Evolutionary conservation across 2,113 vertebrate genomes (phyloP).

Genomic region (Corynorhinus townsendii): DNA sequence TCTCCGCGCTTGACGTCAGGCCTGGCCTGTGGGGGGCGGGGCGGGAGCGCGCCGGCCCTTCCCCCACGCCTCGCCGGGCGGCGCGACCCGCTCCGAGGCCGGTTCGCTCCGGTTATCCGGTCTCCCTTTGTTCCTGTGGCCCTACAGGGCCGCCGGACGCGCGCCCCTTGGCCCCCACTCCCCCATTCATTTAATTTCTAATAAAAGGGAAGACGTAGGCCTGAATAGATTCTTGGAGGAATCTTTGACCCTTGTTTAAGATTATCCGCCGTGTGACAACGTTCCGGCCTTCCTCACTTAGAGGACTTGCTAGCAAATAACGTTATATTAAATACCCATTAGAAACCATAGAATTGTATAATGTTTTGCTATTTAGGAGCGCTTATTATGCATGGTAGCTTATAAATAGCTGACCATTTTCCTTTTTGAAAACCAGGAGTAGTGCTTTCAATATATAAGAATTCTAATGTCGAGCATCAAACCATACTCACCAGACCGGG

Average conservation of each 20-base stretch:
- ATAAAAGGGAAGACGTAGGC: not conserved
- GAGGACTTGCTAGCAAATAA: not conserved
- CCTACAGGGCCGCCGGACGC: not conserved
- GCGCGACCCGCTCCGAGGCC: conserved; percentile 35
- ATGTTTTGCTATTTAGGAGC: not conserved
- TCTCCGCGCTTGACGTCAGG: conserved; percentile 33
- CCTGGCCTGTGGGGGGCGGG: not conserved
- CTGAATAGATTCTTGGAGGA: not conserved
- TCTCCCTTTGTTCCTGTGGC: conserved; percentile 54
- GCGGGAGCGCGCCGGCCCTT: not conserved
- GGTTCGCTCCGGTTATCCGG: conserved; percentile 49
- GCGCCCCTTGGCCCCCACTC: not conserved
- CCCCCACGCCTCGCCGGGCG: not conserved
- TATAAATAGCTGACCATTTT: not conserved
- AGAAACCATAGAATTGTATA: not conserved
- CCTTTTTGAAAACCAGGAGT: not conserved
- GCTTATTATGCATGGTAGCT: not conserved
- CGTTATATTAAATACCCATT: not conserved
- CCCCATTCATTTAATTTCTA: not conserved
- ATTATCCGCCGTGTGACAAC: not conserved
- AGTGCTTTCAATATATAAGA: not conserved
- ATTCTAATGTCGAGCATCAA: not conserved
- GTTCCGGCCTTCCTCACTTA: not conserved
- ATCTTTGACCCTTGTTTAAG: not conserved
- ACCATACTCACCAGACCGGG: too few species aligned